Base-by-base conservation (phyloP, 2,113 vertebrate genomes). In the Campylomormyrus tamandua region DNA sequence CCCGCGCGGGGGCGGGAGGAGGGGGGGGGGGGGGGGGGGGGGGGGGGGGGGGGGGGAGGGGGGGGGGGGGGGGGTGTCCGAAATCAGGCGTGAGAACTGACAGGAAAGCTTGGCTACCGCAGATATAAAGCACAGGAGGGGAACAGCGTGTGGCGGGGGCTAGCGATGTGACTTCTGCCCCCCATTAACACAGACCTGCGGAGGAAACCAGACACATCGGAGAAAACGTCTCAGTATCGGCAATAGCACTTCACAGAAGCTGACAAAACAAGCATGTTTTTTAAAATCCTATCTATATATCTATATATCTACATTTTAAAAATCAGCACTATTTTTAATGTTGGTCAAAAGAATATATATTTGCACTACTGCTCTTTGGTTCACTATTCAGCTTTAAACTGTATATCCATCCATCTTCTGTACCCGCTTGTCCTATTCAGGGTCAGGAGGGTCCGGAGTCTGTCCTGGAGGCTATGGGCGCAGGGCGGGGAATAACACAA, bases 171-270 rank as follows among this genome's bases (percentile, higher is more conserved):
- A 45, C 35, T 45, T 27, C 5, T 39, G 17, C 91, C 91, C 91
- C 90, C 91, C 92, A 92, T 96, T 95, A 96, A 92, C 95, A 96
- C 94, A 96, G 94, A 91, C 96, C 96, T 96, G 94, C 89, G 87
- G 90, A 91, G 90, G 90, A 88, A 92, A 91, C 84, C 89, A 21
- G 87, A 90, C 17, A 87, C 10, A 42, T 66, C 21, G 42, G 52
- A 56, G 17, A 46, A 52, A 5, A 58, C 13, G 1, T 39, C 31
- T 42, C 13, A 62, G 21, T 45, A 11, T 45, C 53, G 13, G 27
- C 15, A 19, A 19, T 6, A 39, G 35, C 13, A 39, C 35, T 17
- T 77, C 31, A 1, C 13, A 39, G 10, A 62, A n/a, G 58, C 2
- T 62, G 58, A 62, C 7, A 9, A n/a, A n/a, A 27, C 24, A 62